Conservation (phyloP, 2,113 vertebrate species). For the Xyliphius kryptos region DNA sequence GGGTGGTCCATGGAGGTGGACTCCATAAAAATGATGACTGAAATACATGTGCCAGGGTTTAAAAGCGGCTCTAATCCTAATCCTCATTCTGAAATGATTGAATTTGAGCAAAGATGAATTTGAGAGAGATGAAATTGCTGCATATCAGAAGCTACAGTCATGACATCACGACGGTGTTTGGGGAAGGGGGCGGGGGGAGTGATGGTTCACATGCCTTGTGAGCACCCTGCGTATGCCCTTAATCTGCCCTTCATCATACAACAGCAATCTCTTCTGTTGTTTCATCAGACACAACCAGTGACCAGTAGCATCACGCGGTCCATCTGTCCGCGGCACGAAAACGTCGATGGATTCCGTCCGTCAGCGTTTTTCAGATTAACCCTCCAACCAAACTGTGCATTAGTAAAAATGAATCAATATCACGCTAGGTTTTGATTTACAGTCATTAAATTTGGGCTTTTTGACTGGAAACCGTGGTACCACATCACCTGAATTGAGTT, state of each 20-base stretch:
- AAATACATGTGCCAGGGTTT: not conserved
- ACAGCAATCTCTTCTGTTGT: not conserved
- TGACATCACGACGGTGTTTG: too few relatives aligned
- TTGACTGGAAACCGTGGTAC: too few relatives aligned
- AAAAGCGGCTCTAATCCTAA: constrained; percentile 19
- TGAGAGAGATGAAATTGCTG: not conserved
- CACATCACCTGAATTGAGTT: too few relatives aligned
- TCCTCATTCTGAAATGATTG: constrained; percentile 20
- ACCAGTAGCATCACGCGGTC: too few relatives aligned
- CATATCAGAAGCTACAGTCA: not conserved
- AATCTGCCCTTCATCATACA: not conserved
- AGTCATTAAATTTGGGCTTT: too few relatives aligned
- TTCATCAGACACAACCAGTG: not conserved
- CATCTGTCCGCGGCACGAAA: too few relatives aligned
- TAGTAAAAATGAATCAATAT: too few relatives aligned
- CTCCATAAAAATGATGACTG: not conserved
- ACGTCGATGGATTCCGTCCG: too few relatives aligned
- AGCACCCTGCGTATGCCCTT: not conserved
- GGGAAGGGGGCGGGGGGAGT: not conserved
- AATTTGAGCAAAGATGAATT: constrained; percentile 3
- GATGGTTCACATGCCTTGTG: not conserved
- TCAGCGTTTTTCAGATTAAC: too few relatives aligned
- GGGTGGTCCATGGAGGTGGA: too few relatives aligned
- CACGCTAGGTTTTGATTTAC: too few relatives aligned
- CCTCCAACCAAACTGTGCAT: too few relatives aligned